phyloP scores from a whole-genome alignment of 2,888 invertebrate species.

The Brenthis ino region DNA sequence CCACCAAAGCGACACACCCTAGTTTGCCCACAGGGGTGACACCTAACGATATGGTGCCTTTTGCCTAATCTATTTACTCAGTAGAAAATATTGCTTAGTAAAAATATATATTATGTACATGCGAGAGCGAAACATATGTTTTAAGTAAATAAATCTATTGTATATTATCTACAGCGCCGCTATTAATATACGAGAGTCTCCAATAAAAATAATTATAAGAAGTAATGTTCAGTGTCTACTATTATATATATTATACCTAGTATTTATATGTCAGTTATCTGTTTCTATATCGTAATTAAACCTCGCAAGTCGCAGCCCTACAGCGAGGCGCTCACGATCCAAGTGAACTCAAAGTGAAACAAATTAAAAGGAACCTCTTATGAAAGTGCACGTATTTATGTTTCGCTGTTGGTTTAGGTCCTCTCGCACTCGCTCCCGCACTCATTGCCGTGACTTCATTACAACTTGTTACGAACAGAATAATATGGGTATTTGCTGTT shows the following conservation, averaged over 20 bases:
- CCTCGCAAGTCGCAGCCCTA: no score
- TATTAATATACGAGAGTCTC: no score
- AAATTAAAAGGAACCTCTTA: constrained; percentile 25
- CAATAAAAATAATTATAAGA: no score
- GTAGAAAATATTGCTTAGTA: no score
- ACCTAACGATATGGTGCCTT: not conserved
- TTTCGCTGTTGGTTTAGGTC: constrained; percentile 25
- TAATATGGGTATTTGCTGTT: constrained; percentile 13
- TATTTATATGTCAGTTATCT: no score
- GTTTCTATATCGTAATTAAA: no score
- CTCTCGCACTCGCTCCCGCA: not conserved
- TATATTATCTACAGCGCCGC: no score
- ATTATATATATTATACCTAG: no score
- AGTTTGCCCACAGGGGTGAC: constrained; percentile 2
- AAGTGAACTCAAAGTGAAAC: constrained; percentile 17
- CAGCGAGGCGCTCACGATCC: not conserved
- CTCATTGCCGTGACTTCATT: constrained; percentile 8
- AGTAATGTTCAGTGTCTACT: no score
- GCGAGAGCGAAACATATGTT: no score
- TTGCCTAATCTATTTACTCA: not conserved
- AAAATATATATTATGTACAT: no score
- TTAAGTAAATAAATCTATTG: no score
- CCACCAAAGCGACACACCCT: constrained; percentile 7
- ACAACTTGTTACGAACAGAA: constrained; percentile 13
- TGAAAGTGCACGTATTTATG: constrained; percentile 25